phyloP scores from a whole-genome alignment of 2,888 invertebrate species.

The Willowsia nigromaculata region DNA sequence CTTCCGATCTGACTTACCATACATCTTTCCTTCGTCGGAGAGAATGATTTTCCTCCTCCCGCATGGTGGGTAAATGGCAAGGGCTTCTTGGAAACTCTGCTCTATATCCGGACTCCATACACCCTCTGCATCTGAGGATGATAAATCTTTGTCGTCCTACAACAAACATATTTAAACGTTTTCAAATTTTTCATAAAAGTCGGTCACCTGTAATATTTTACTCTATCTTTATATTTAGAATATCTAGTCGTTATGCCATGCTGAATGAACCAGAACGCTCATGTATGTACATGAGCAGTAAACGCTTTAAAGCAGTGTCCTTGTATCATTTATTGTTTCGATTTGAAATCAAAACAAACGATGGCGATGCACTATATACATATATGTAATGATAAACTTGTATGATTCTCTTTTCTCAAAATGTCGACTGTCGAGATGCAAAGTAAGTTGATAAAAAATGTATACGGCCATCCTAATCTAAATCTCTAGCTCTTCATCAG shows the following conservation, averaged over 20 bases:
- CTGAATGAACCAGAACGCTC: too few species aligned
- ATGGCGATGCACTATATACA: background rate
- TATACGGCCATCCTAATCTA: background rate
- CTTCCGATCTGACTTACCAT: conserved; percentile 89
- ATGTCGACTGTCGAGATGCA: background rate
- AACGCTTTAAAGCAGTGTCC: too few species aligned
- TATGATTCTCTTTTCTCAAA: background rate
- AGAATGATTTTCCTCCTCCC: conserved; percentile 99
- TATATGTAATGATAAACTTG: background rate
- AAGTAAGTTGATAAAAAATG: background rate
- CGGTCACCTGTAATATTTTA: conserved; percentile 35
- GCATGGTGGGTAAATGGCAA: conserved; percentile 99
- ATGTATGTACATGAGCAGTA: too few species aligned
- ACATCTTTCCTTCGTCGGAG: conserved; percentile 99
- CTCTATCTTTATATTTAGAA: background rate
- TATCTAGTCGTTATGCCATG: too few species aligned
- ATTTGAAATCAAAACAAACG: too few species aligned
- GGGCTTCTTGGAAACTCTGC: conserved; percentile 99
- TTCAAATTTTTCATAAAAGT: conserved; percentile 33
- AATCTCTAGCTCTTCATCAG: conserved; percentile 1
- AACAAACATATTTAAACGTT: conserved; percentile 74
- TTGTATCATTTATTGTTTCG: too few species aligned
- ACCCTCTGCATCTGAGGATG: conserved; percentile 99
- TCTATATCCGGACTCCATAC: conserved; percentile 99
- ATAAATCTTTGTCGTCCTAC: conserved; percentile 92